A percentile compares a stretch with the other conserved stretches of the same genome.
phyloP scores from a whole-genome alignment of 37 sponge, comb jelly and placozoan species.

The Aplysina aerophoba region DNA sequence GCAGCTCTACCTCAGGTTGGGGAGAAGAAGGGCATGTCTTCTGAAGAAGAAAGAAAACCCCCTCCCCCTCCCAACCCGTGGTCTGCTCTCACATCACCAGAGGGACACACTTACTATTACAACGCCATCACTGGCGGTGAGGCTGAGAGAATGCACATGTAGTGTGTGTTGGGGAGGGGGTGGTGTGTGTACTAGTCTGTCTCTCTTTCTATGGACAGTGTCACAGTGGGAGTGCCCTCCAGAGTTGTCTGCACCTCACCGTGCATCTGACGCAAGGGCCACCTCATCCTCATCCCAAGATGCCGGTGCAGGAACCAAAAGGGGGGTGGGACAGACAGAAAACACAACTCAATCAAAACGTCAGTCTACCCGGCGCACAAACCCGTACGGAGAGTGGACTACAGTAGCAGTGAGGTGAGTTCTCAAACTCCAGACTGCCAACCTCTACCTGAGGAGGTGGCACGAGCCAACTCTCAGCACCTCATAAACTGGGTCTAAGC shows the following conservation, averaged over 20 bases:
- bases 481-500: neutral
- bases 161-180: neutral
- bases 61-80: constrained; percentile 45
- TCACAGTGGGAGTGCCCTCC: constrained; percentile 68
- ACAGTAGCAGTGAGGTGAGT: constrained; percentile 59
- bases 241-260: neutral
- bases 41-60: neutral
- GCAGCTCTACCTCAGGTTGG: constrained; percentile 40
- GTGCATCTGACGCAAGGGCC: too few species aligned
- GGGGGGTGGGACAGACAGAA: constrained; percentile 18
- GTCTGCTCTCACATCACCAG: constrained; percentile 58
- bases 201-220: constrained; percentile 6
- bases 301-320: constrained; percentile 17
- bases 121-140: constrained; percentile 77
- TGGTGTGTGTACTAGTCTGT: neutral
- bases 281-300: neutral
- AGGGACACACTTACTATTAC: constrained; percentile 84
- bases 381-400: constrained; percentile 67
- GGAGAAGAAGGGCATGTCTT: neutral
- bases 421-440: neutral
- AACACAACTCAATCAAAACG: neutral
- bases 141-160: neutral
- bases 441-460: too few species aligned
- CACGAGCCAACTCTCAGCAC: too few species aligned
- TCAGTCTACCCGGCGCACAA: constrained; percentile 23